phyloP scores from a whole-genome alignment of 2,113 vertebrate species.

The Cnemophilus loriae region DNA sequence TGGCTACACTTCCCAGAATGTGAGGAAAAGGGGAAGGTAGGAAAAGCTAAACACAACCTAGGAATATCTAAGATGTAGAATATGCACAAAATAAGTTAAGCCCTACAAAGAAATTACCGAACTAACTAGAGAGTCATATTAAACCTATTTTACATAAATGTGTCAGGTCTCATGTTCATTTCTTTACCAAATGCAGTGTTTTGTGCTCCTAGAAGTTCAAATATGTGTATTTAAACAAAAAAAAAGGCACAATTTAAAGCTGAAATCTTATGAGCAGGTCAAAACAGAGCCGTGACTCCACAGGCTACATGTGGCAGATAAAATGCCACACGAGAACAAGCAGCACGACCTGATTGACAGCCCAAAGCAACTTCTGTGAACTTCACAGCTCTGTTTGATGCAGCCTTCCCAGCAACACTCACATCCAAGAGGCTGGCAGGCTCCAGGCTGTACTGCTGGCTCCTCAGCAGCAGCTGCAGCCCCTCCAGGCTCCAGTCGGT shows the following conservation, averaged over 20 bases:
- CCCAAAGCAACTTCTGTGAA: not conserved
- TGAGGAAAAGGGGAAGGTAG: not conserved
- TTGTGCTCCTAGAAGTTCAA: not conserved
- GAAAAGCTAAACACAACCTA: not conserved
- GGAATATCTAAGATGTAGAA: not conserved
- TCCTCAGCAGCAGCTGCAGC: slow-evolving; percentile 85
- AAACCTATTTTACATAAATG: not conserved
- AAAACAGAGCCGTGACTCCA: not conserved
- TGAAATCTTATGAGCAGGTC: not conserved
- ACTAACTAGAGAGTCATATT: not conserved
- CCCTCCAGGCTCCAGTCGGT: slow-evolving; percentile 86
- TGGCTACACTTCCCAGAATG: not conserved
- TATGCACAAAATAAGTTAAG: not conserved
- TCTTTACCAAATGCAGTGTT: not conserved
- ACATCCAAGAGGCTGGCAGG: slow-evolving; percentile 76
- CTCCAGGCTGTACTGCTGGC: slow-evolving; percentile 82
- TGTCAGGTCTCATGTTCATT: not conserved
- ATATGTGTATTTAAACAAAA: not conserved
- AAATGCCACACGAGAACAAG: not conserved
- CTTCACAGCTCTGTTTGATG: not conserved
- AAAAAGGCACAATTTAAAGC: not conserved
- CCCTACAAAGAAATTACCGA: not conserved
- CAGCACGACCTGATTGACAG: not conserved
- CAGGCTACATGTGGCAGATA: not conserved
- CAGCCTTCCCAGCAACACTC: slow-evolving; percentile 34